Conservation (phyloP, 2,113 vertebrate species). For the Aphyosemion australe region DNA sequence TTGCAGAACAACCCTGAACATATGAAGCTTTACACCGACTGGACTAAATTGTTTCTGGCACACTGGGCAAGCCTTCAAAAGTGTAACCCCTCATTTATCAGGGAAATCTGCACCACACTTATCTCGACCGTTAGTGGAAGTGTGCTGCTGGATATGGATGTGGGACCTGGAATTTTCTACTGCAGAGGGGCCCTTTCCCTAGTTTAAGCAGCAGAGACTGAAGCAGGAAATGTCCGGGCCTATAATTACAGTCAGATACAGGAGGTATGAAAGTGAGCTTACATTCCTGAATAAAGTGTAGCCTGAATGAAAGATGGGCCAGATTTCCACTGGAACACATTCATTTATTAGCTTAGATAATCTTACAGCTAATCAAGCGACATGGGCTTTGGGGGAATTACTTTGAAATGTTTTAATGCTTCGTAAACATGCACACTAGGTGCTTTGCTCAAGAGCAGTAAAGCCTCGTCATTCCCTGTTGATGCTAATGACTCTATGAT, state of each 20-base stretch:
- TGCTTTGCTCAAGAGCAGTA: constrained; percentile 14
- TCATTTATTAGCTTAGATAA: constrained; percentile 66
- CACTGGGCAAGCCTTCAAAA: constrained; percentile 38
- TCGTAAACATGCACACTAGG: not conserved
- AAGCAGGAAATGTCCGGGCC: constrained; percentile 61
- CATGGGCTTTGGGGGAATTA: too few relatives aligned
- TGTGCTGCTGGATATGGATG: constrained; percentile 28
- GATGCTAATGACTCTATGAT: constrained; percentile 25
- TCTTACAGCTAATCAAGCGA: constrained; percentile 29
- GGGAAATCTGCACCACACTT: constrained; percentile 45
- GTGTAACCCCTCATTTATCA: constrained; percentile 42
- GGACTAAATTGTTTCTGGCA: constrained; percentile 28
- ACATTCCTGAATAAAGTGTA: constrained; percentile 66
- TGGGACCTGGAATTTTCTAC: constrained; percentile 9
- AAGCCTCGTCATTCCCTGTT: constrained; percentile 16
- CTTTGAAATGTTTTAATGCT: too few relatives aligned
- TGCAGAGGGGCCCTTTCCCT: constrained; percentile 35
- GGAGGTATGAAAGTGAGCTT: constrained; percentile 62
- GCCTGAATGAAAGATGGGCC: constrained; percentile 38
- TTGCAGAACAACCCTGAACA: constrained; percentile 29
- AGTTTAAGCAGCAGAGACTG: constrained; percentile 43
- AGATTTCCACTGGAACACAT: constrained; percentile 50
- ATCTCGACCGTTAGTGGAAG: constrained; percentile 38
- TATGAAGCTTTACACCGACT: constrained; percentile 19
- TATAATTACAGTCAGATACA: constrained; percentile 72